Percentiles rank a stretch among this genome's conserved stretches.
Conservation (phyloP, 2,888 invertebrate species). For the Hermaeophaga mercurialis region DNA sequence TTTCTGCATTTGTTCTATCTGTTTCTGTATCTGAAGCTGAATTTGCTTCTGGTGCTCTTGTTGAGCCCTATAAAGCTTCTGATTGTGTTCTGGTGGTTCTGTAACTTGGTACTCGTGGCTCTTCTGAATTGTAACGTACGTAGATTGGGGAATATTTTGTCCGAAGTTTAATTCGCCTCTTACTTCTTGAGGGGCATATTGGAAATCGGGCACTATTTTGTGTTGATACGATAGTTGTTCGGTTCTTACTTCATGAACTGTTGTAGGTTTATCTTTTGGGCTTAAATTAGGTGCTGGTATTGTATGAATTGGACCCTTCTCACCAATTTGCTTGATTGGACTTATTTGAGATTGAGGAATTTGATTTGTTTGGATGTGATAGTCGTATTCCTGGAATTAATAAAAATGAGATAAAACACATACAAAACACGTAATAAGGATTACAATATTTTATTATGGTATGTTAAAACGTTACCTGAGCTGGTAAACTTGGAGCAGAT, state of each 20-base stretch:
- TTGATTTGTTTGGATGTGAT: constrained; percentile 52
- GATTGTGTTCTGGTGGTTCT: constrained; percentile 56
- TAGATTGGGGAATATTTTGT: constrained; percentile 14
- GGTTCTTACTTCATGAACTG: constrained; percentile 53
- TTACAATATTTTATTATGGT: too few relatives aligned
- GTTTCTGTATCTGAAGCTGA: constrained; percentile 32
- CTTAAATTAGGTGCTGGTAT: constrained; percentile 85
- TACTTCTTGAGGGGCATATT: constrained; percentile 22
- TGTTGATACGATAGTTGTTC: constrained; percentile 11
- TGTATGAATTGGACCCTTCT: constrained; percentile 80
- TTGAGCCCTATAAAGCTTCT: constrained; percentile 30
- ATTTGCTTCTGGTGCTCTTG: constrained; percentile 46
- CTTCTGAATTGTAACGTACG: constrained; percentile 31
- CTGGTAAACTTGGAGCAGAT: constrained; percentile 45
- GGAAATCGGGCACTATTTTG: background rate
- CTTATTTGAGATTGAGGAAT: constrained; percentile 50
- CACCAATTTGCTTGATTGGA: constrained; percentile 55
- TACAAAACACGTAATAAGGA: too few relatives aligned
- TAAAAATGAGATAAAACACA: too few relatives aligned
- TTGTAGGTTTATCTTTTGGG: constrained; percentile 67
- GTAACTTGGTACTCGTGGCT: constrained; percentile 61
- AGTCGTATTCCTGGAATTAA: constrained; percentile 49
- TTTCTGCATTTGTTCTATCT: constrained; percentile 30
- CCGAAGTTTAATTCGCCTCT: constrained; percentile 3
- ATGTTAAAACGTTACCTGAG: constrained; percentile 31